Percentiles rank a stretch among this genome's conserved stretches.
Conservation (phyloP, 2,888 invertebrate species). For the Eremobia ochroleuca region DNA sequence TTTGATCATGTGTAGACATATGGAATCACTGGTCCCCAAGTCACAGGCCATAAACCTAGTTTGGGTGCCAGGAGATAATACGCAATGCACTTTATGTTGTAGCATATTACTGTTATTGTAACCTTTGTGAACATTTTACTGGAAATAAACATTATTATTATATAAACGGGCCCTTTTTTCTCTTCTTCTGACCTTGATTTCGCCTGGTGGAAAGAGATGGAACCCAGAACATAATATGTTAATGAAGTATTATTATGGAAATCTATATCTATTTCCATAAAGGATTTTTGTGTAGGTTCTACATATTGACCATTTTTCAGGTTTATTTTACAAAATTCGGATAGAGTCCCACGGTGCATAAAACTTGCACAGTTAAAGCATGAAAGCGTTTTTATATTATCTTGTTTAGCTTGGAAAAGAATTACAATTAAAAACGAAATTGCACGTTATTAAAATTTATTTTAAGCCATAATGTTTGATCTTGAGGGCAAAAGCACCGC, state of each 20-base stretch:
- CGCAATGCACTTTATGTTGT: too few species aligned
- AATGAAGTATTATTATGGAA: background rate
- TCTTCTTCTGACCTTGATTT: background rate
- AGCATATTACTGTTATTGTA: too few species aligned
- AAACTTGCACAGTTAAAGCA: background rate
- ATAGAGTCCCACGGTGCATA: background rate
- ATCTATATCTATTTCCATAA: background rate
- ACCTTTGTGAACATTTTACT: too few species aligned
- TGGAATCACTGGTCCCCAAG: too few species aligned
- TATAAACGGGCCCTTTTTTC: background rate
- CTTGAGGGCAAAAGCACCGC: slow-evolving; percentile 39
- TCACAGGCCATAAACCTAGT: too few species aligned
- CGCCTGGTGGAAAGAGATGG: background rate
- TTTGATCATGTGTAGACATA: too few species aligned
- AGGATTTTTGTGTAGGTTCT: background rate
- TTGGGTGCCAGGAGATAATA: too few species aligned
- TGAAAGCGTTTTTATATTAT: background rate
- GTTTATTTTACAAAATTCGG: background rate
- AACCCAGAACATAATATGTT: background rate
- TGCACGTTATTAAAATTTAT: background rate
- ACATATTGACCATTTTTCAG: background rate
- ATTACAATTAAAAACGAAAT: background rate
- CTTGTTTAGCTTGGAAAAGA: background rate
- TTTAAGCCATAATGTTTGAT: slow-evolving; percentile 24
- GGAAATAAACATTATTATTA: too few species aligned